A percentile compares a stretch with the other conserved stretches of the same genome.
Conservation (phyloP, 2,888 invertebrate species). For the Lutraria lutraria region DNA sequence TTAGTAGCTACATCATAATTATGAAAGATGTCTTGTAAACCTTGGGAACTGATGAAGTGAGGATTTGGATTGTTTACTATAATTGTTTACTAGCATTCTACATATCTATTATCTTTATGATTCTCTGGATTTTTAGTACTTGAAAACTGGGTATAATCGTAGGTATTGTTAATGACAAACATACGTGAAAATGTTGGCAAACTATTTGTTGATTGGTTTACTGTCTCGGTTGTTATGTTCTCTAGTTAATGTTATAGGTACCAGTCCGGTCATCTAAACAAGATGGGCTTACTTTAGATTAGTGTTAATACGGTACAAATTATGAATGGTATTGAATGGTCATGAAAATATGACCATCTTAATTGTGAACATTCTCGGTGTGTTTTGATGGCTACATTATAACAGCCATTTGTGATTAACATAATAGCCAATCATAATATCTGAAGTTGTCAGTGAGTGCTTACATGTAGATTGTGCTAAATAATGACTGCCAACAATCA, state of each 20-base stretch:
- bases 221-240: not conserved
- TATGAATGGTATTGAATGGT: not conserved
- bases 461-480: too few relatives aligned
- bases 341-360: constrained; percentile 1
- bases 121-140: not conserved
- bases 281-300: not conserved
- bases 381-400: not conserved
- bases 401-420: not conserved
- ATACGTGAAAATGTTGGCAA: not conserved
- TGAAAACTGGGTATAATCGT: not conserved
- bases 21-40: not conserved
- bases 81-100: not conserved
- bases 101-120: not conserved
- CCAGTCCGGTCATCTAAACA: constrained; percentile 15
- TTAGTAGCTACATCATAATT: not conserved
- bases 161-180: not conserved
- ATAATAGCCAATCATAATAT: not conserved
- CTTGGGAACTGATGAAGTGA: not conserved
- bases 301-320: not conserved
- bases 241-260: not conserved
- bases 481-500: too few relatives aligned
- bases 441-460: not conserved
- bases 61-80: not conserved
- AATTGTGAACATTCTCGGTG: not conserved
- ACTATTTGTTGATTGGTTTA: constrained; percentile 6